Conservation (phyloP, 2,888 invertebrate species). For the Lymantria dispar region DNA sequence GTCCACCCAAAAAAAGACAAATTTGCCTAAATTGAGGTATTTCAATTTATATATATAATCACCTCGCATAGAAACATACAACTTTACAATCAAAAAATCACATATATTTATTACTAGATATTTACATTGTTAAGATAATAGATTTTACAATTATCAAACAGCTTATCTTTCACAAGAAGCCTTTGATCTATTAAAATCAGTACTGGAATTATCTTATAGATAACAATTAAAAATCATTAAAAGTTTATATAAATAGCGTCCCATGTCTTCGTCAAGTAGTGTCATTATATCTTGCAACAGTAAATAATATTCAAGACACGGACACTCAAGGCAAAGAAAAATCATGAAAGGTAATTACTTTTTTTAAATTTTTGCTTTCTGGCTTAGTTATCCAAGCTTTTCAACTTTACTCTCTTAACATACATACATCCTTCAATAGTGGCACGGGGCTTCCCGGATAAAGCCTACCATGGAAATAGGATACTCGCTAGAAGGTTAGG, state of each 20-base stretch:
- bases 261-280: slow-evolving; percentile 5
- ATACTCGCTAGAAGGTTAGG: too few relatives aligned
- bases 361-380: background rate
- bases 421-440: too few relatives aligned
- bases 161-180: background rate
- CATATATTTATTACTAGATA: too few relatives aligned
- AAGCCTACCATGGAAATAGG: too few relatives aligned
- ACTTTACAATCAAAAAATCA: too few relatives aligned
- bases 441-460: too few relatives aligned
- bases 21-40: too few relatives aligned
- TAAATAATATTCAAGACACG: background rate
- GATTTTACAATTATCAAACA: background rate
- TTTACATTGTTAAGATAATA: background rate
- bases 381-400: too few relatives aligned
- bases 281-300: slow-evolving; percentile 5
- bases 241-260: slow-evolving; percentile 18
- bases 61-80: too few relatives aligned
- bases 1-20: too few relatives aligned
- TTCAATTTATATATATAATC: too few relatives aligned
- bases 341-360: slow-evolving; percentile 16
- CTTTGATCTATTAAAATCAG: slow-evolving; percentile 9
- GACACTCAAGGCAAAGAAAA: background rate
- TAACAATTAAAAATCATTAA: slow-evolving; percentile 5
- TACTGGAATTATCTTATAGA: slow-evolving; percentile 9
- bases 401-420: too few relatives aligned